Percentiles rank a stretch among this genome's conserved stretches.
Conservation (phyloP, 1,140 invertebrate species). For the Neodiprion pinetum region DNA sequence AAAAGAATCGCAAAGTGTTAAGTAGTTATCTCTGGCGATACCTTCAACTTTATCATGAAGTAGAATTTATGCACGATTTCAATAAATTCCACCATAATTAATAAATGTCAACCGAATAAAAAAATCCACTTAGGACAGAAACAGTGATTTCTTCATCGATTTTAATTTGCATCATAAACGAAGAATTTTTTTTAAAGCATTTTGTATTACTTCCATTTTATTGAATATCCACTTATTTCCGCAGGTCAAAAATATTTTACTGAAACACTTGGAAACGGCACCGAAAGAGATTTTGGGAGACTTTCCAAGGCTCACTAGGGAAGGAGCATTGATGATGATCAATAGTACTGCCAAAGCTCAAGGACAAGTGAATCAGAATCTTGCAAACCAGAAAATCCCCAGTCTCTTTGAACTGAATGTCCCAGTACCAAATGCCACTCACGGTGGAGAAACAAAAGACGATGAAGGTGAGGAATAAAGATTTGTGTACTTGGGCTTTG, state of each 20-base stretch:
- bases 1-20: too few relatives aligned
- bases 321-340: constrained; percentile 76
- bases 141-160: not conserved
- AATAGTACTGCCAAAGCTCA: constrained; percentile 72
- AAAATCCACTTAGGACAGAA: too few relatives aligned
- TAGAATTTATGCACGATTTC: too few relatives aligned
- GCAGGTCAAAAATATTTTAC: constrained; percentile 57
- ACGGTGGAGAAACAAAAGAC: constrained; percentile 44
- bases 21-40: too few relatives aligned
- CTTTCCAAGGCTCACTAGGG: constrained; percentile 80
- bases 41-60: too few relatives aligned
- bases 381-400: constrained; percentile 52
- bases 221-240: not conserved
- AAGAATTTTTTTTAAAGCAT: constrained; percentile 11
- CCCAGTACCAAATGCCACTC: constrained; percentile 33
- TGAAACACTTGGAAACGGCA: constrained; percentile 86
- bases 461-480: constrained; percentile 44
- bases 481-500: not conserved
- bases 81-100: too few relatives aligned
- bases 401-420: constrained; percentile 56
- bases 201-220: not conserved
- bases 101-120: too few relatives aligned
- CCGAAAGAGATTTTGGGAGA: constrained; percentile 90
- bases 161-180: constrained; percentile 14
- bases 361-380: constrained; percentile 38